Evolutionary conservation across 2,888 invertebrate species (phyloP).

Genomic region (Melinaea menophilus): DNA sequence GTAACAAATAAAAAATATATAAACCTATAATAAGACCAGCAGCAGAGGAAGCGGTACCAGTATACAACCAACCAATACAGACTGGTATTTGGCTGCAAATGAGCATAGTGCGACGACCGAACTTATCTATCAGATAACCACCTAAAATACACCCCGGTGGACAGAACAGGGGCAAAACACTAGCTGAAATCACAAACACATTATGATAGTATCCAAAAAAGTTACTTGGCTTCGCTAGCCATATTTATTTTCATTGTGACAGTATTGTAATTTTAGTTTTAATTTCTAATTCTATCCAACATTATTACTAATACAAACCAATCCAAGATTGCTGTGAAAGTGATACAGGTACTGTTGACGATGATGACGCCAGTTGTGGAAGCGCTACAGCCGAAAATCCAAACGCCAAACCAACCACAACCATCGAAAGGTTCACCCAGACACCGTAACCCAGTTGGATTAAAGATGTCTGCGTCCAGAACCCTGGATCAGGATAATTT

Average conservation of each 20-base stretch:
- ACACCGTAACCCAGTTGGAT: constrained; percentile 53
- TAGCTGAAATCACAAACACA: constrained; percentile 61
- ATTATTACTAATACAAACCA: constrained; percentile 44
- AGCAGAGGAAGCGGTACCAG: constrained; percentile 67
- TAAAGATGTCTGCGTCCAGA: constrained; percentile 47
- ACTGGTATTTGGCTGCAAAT: constrained; percentile 79
- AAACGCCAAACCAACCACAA: constrained; percentile 79
- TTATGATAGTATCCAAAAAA: neutral
- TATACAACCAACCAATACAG: constrained; percentile 80
- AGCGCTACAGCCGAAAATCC: constrained; percentile 79
- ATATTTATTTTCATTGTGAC: too few relatives aligned
- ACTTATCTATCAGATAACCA: constrained; percentile 80
- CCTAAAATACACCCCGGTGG: constrained; percentile 81
- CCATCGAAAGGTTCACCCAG: constrained; percentile 73
- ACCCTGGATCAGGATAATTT: constrained; percentile 44
- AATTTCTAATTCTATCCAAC: too few relatives aligned
- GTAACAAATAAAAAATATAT: neutral
- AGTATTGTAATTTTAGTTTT: too few relatives aligned
- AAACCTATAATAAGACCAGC: constrained; percentile 75
- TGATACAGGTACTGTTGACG: constrained; percentile 62
- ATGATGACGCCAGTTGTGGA: constrained; percentile 68
- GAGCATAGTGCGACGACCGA: constrained; percentile 78
- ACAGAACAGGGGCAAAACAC: constrained; percentile 75
- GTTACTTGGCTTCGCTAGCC: too few relatives aligned
- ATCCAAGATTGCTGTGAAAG: constrained; percentile 78